Conservation (phyloP, 2,797 vertebrate species). For the Myotis daubentonii region DNA sequence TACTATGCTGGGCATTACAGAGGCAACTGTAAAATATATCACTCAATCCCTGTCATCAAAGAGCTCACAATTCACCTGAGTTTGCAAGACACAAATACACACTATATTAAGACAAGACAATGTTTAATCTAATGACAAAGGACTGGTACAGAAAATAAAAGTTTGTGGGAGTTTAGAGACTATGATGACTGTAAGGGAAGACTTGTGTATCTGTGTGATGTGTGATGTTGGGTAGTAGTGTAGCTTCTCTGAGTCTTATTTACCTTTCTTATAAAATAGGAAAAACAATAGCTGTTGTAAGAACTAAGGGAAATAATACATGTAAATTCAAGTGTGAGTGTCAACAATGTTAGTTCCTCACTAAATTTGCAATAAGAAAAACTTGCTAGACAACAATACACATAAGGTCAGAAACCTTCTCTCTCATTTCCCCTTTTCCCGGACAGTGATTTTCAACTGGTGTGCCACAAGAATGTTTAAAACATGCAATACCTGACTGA, state of each 20-base stretch:
- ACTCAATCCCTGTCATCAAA: not conserved
- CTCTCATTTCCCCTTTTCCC: not conserved
- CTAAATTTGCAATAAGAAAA: not conserved
- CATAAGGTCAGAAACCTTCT: not conserved
- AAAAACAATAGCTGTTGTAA: not conserved
- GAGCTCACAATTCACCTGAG: not conserved
- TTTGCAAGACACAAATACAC: not conserved
- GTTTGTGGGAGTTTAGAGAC: not conserved
- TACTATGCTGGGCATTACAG: not conserved
- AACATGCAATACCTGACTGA: not conserved
- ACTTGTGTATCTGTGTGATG: not conserved
- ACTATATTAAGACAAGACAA: not conserved
- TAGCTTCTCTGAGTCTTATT: not conserved
- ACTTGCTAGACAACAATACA: not conserved
- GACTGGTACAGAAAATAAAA: not conserved
- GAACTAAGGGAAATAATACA: not conserved
- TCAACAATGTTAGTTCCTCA: not conserved
- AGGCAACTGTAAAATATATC: not conserved
- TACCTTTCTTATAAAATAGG: not conserved
- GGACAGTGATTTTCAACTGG: not conserved
- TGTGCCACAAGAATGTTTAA: not conserved
- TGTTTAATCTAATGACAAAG: not conserved
- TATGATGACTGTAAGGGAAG: not conserved
- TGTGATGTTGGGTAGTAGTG: not conserved
- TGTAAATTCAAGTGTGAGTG: not conserved